Base-by-base conservation (phyloP, 1,140 invertebrate genomes). In the Nasonia giraulti region DNA sequence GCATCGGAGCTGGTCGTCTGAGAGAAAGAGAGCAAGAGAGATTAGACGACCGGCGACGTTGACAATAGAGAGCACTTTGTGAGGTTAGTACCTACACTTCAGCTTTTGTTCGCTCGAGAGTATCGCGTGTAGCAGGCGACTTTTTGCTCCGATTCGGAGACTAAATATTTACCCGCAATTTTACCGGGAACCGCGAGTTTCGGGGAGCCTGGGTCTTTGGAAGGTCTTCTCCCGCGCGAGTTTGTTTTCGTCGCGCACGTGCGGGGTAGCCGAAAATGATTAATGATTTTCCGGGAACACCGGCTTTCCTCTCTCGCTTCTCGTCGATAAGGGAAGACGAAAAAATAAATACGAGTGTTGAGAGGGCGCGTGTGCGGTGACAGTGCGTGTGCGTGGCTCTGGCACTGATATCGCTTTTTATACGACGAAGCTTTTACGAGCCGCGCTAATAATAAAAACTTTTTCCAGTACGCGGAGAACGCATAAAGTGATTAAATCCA, bases 21-120 rank as follows among this genome's bases (percentile, higher is more conserved):
- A 27, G 1, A 27, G 27, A 27, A 27, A 27, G 44, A 31, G 8
- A 23, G 3, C 3, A 44, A 23, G 20, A 76, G 74, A 55, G 75
- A 77, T n/a, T 47, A 75, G 31, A 74, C 33, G 33, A n/a, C 17
- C 31, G 27, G 17, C 73, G 73, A 20, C 31, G 68, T 23, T 71
- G 23, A 76, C 23, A 76, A 78, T 78, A 50, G 50, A 78, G 20
- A 78, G 27, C 47, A 44, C 47, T 78, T 62, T 62, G 23, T 78
- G 76, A 78, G 76, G 76, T 78, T 12, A 17, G 76, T 78, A 12
- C 23, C 40, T 62, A 62, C 17, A 62, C 23, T 50, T 76, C n/a
- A 1, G 55, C 40, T 50, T 76, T 76, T 47, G 1, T 27, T 50
- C n/a, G 17, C 44, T 50, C 76, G 47, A 62, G 55, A 3, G 8